phyloP scores from a whole-genome alignment of 1,140 invertebrate genomes.

The Sinonovacula constricta region DNA sequence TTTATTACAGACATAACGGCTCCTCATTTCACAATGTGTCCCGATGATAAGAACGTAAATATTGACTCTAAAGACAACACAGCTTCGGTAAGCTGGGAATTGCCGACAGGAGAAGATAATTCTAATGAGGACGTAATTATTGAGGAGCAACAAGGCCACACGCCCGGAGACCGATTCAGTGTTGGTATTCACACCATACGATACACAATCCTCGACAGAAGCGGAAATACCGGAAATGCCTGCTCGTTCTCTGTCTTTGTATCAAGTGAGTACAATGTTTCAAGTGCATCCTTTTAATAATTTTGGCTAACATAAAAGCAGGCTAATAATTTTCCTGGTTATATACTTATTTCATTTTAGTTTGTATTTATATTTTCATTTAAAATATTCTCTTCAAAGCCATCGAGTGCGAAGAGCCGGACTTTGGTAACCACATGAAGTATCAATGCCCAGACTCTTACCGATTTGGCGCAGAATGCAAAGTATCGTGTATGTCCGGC shows the following conservation, averaged over 20 bases:
- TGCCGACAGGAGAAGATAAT: conserved; percentile 23
- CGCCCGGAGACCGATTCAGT: conserved; percentile 17
- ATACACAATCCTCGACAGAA: conserved; percentile 13
- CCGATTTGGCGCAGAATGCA: conserved; percentile 22
- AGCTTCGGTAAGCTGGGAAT: not conserved
- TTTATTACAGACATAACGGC: too few species aligned
- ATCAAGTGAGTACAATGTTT: conserved; percentile 29
- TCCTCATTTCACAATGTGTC: too few species aligned
- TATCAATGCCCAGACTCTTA: conserved; percentile 19
- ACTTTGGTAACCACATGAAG: conserved; percentile 11
- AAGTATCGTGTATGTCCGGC: conserved; percentile 19
- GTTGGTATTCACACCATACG: conserved; percentile 13
- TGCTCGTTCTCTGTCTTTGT: conserved; percentile 15
- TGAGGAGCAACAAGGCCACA: conserved; percentile 10
- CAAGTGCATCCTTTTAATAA: too few species aligned
- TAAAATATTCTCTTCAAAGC: too few species aligned
- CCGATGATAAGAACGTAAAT: conserved; percentile 13
- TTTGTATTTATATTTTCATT: too few species aligned
- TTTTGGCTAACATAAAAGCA: too few species aligned
- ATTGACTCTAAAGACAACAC: conserved; percentile 38
- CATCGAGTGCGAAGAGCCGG: not conserved
- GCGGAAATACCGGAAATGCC: conserved; percentile 3
- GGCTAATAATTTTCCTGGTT: too few species aligned
- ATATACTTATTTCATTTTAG: too few species aligned
- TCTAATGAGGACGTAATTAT: conserved; percentile 5